Evolutionary conservation across 2,113 vertebrate genomes (phyloP).

Genomic region (Sphaerodactylus townsendi): DNA sequence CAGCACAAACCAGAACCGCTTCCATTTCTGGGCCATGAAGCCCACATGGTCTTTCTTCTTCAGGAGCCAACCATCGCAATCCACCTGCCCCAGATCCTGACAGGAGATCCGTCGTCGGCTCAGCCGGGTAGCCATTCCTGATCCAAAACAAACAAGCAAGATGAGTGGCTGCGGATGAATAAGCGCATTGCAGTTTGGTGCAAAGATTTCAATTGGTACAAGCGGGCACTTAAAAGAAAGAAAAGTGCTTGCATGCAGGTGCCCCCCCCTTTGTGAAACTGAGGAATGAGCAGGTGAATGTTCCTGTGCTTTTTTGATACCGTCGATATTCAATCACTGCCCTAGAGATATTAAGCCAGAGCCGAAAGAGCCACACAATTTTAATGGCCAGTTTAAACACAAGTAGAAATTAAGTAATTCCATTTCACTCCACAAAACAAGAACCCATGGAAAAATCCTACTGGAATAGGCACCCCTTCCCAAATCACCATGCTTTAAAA

Average conservation of each 20-base stretch:
- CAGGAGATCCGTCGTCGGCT: constrained; percentile 94
- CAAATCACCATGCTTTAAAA: too few relatives aligned
- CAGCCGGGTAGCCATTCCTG: constrained; percentile 78
- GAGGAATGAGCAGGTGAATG: too few relatives aligned
- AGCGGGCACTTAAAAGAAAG: too few relatives aligned
- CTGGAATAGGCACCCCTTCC: too few relatives aligned
- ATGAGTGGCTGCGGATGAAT: too few relatives aligned
- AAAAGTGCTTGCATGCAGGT: too few relatives aligned
- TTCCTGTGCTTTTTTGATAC: constrained; percentile 44
- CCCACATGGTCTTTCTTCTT: constrained; percentile 86
- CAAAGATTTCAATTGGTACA: too few relatives aligned
- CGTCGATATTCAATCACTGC: background rate
- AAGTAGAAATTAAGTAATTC: background rate
- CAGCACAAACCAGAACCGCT: constrained; percentile 93
- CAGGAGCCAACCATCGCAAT: constrained; percentile 94
- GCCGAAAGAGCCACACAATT: too few relatives aligned
- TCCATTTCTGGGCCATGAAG: constrained; percentile 97
- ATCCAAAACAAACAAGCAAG: background rate
- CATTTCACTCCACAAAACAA: background rate
- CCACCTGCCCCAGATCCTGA: constrained; percentile 85
- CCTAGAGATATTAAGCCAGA: background rate
- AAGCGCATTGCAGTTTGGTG: too few relatives aligned
- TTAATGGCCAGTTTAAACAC: too few relatives aligned
- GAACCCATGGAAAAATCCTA: background rate
- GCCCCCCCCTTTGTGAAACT: too few relatives aligned